A percentile compares a stretch with the other conserved stretches of the same genome.
Evolutionary conservation across 2,113 vertebrate species (phyloP).

Genomic region (Cromileptes altivelis): DNA sequence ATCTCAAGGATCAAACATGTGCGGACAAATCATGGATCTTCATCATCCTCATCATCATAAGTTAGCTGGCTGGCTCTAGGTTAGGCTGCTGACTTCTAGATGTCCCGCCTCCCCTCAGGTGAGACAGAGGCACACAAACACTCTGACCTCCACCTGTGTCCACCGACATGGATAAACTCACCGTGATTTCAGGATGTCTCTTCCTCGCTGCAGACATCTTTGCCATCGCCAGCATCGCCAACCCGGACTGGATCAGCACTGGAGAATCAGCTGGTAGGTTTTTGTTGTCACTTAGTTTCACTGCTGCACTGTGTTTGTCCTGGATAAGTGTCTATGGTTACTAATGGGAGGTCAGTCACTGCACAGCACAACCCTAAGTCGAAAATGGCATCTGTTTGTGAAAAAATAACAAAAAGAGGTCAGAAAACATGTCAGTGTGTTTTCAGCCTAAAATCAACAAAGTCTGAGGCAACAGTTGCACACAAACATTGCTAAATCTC

Average conservation of each 20-base stretch:
- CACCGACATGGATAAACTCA: constrained; percentile 94
- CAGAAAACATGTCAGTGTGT: not conserved
- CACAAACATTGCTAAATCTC: not conserved
- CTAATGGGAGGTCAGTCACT: no score
- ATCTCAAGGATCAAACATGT: constrained; percentile 12
- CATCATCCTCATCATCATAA: no score
- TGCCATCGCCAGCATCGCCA: constrained; percentile 95
- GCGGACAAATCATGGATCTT: not conserved
- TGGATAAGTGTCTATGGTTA: no score
- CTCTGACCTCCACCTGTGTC: constrained; percentile 18
- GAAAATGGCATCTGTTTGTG: not conserved
- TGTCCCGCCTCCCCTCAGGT: constrained; percentile 58
- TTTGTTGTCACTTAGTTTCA: not conserved
- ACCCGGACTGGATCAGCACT: constrained; percentile 98
- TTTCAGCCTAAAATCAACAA: not conserved
- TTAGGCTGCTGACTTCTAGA: constrained; percentile 22
- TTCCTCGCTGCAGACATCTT: constrained; percentile 97
- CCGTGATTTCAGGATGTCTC: constrained; percentile 96
- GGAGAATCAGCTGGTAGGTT: constrained; percentile 91
- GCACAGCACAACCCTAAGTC: no score
- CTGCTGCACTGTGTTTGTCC: not conserved
- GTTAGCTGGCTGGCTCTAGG: not conserved
- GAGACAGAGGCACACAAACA: constrained; percentile 38
- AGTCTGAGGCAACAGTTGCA: not conserved
- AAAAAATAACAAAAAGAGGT: no score